Conservation (phyloP, 2,888 invertebrate species). For the Dioctria linearis region DNA sequence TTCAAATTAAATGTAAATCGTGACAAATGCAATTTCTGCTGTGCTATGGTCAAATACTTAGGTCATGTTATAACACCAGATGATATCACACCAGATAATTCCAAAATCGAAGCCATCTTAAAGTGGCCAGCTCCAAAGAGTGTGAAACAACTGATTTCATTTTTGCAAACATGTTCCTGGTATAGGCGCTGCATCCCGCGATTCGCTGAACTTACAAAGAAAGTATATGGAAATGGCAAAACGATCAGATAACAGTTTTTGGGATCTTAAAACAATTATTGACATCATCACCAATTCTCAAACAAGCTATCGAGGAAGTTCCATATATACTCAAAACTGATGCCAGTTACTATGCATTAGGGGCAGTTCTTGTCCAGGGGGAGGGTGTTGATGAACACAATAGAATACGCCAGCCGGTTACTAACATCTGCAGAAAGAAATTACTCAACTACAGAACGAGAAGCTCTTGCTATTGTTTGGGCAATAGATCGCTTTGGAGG, state of each 20-base stretch:
- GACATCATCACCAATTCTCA: slow-evolving; percentile 58
- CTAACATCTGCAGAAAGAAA: too few relatives aligned
- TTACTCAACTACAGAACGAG: too few relatives aligned
- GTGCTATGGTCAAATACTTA: not conserved
- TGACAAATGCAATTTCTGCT: not conserved
- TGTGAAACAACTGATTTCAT: slow-evolving; percentile 60
- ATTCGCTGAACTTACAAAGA: slow-evolving; percentile 61
- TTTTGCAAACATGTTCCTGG: slow-evolving; percentile 64
- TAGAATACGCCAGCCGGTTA: too few relatives aligned
- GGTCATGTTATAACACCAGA: not conserved
- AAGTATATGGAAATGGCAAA: slow-evolving; percentile 52
- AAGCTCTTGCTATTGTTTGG: too few relatives aligned
- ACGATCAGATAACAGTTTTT: slow-evolving; percentile 46
- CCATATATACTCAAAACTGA: slow-evolving; percentile 64
- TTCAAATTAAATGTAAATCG: not conserved
- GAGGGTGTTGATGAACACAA: not conserved
- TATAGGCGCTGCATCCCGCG: slow-evolving; percentile 64
- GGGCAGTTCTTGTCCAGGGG: too few relatives aligned
- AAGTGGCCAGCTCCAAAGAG: slow-evolving; percentile 60
- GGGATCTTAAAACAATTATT: not conserved
- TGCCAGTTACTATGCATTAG: slow-evolving; percentile 58
- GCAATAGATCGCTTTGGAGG: slow-evolving; percentile 58
- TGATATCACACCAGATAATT: slow-evolving; percentile 61
- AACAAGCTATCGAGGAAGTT: slow-evolving; percentile 60
- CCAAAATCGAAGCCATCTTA: slow-evolving; percentile 62